Conservation (phyloP, 2,113 vertebrate species). For the Plestiodon gilberti region DNA sequence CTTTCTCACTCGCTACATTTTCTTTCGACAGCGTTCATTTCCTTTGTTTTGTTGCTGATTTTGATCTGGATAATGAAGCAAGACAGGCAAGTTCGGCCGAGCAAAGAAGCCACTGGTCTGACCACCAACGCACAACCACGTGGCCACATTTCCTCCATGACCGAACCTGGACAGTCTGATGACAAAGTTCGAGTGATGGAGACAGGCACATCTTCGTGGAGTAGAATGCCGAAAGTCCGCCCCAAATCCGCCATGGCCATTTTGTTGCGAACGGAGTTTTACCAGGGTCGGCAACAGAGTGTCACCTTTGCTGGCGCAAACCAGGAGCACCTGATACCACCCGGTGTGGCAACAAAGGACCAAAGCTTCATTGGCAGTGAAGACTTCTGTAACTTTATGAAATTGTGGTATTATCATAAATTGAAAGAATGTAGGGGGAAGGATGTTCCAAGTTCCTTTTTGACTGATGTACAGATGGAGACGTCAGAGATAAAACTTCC, state of each 20-base stretch:
- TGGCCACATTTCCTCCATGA: rapidly evolving
- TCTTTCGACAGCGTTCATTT: conserved; percentile 62
- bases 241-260: conserved; percentile 75
- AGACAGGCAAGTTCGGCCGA: conserved; percentile 54
- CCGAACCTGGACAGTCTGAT: neutral
- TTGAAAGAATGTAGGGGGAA: neutral
- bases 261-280: conserved; percentile 51
- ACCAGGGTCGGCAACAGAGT: neutral
- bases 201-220: rapidly evolving
- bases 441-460: neutral
- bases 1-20: neutral
- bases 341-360: neutral
- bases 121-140: neutral
- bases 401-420: conserved; percentile 31
- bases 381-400: neutral
- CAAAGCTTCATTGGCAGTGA: neutral
- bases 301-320: neutral
- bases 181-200: rapidly evolving
- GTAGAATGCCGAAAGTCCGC: neutral
- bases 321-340: neutral
- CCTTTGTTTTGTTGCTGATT: conserved; percentile 54
- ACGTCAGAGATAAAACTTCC: too few relatives aligned
- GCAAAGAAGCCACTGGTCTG: neutral
- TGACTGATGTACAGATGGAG: neutral
- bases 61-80: conserved; percentile 60